Conservation (phyloP, 92 coral and sea anemone species). For the Chrysogorgia sp. region DNA sequence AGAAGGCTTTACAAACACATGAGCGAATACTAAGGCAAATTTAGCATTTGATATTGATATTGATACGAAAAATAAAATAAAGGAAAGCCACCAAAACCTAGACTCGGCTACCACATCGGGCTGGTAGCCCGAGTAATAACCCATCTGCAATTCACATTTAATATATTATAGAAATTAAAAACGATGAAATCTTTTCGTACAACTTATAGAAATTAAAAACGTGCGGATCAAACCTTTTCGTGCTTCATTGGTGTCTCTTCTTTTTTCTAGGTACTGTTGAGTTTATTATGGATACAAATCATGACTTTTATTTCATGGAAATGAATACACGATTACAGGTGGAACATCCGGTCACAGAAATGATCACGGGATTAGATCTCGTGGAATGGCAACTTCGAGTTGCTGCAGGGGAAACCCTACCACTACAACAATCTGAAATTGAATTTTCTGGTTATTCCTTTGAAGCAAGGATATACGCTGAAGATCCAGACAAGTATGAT, state of each 20-base stretch:
- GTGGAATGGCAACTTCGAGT: slow-evolving; percentile 97
- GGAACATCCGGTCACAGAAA: slow-evolving; percentile 96
- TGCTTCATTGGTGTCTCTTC: not conserved
- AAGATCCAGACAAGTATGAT: slow-evolving; percentile 88
- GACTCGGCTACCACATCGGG: no score
- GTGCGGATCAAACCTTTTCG: no score
- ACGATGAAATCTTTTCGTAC: no score
- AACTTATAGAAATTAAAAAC: no score
- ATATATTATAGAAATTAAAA: no score
- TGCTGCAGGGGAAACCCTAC: slow-evolving; percentile 87
- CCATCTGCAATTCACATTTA: no score
- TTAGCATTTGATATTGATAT: no score
- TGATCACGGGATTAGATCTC: slow-evolving; percentile 89
- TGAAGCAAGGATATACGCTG: slow-evolving; percentile 98
- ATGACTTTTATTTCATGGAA: slow-evolving; percentile 96
- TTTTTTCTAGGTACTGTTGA: slow-evolving; percentile 83
- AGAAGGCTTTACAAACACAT: no score
- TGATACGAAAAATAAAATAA: no score
- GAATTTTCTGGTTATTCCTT: slow-evolving; percentile 82
- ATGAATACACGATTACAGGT: slow-evolving; percentile 98
- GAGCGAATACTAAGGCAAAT: no score
- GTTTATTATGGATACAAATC: slow-evolving; percentile 92
- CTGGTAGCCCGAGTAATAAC: no score
- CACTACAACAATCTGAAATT: slow-evolving; percentile 75
- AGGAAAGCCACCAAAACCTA: no score